phyloP scores from a whole-genome alignment of 53 echinoderm and acorn worm species.

The Echinarachnius parma region DNA sequence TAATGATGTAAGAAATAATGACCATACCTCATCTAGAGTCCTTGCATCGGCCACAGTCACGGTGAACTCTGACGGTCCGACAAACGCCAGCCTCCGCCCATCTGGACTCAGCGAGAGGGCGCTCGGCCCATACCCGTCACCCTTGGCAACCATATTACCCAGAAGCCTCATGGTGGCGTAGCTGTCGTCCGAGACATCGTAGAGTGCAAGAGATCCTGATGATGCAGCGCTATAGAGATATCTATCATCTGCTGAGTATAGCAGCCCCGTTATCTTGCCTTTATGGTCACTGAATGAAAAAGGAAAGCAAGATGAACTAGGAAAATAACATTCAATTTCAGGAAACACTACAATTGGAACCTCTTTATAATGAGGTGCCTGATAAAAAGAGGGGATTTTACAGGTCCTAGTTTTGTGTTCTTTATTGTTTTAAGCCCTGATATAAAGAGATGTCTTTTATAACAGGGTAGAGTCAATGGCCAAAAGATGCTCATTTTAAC shows the following conservation, averaged over 20 bases:
- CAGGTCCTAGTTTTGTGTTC: no score
- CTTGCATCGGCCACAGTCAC: conserved; percentile 84
- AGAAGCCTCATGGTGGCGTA: conserved; percentile 86
- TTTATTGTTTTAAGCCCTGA: no score
- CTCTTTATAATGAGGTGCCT: no score
- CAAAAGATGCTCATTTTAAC: no score
- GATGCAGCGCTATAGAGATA: conserved; percentile 71
- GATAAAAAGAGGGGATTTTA: no score
- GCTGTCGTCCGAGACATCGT: conserved; percentile 81
- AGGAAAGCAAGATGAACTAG: not conserved
- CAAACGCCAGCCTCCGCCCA: conserved; percentile 72
- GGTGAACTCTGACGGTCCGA: conserved; percentile 90
- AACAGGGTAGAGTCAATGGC: no score
- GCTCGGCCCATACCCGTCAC: conserved; percentile 74
- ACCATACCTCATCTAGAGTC: conserved; percentile 80
- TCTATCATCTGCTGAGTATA: conserved; percentile 71
- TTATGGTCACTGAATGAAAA: conserved; percentile 64
- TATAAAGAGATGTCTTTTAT: no score
- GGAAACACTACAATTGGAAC: no score
- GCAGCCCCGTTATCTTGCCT: conserved; percentile 79
- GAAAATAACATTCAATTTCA: not conserved
- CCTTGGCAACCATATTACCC: conserved; percentile 91
- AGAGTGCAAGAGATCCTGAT: conserved; percentile 80
- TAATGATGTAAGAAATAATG: no score
- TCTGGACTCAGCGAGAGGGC: conserved; percentile 81